Conservation (phyloP, 1,140 invertebrate genomes). For the Proctacanthus coquilletti region DNA sequence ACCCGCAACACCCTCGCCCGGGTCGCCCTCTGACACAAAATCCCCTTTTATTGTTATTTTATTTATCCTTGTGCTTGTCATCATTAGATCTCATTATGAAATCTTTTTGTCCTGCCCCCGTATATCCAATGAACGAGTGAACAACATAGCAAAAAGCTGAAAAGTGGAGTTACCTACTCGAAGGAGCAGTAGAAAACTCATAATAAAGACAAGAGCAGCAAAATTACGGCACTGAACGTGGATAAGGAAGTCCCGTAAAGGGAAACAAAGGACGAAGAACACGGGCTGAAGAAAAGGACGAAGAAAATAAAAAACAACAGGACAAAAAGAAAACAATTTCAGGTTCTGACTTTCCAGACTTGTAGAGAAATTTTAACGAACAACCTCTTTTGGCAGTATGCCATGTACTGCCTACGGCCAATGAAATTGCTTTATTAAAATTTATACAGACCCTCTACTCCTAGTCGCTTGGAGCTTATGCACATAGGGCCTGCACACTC, state of each 20-base stretch:
- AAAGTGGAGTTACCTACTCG: background rate
- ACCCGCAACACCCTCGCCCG: too few relatives aligned
- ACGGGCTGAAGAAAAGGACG: background rate
- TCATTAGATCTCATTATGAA: conserved; percentile 1
- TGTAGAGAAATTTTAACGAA: conserved; percentile 1
- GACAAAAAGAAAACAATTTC: background rate
- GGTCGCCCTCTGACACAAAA: too few relatives aligned
- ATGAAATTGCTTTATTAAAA: background rate
- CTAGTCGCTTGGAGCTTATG: too few relatives aligned
- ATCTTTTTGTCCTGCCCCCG: background rate
- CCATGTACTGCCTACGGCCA: conserved; percentile 1
- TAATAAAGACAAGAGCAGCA: background rate
- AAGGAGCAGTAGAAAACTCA: background rate
- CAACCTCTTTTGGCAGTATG: conserved; percentile 1
- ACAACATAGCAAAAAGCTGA: background rate
- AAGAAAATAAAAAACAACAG: background rate
- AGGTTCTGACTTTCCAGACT: too few relatives aligned
- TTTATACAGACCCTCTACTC: conserved; percentile 1
- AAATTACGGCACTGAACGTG: too few relatives aligned
- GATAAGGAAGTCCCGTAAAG: too few relatives aligned
- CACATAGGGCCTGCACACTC: too few relatives aligned
- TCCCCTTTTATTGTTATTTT: background rate
- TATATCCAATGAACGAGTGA: background rate
- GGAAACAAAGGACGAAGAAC: too few relatives aligned
- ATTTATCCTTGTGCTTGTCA: background rate